Evolutionary conservation across 2,888 invertebrate species (phyloP).

Genomic region (Ectemnius cavifrons): DNA sequence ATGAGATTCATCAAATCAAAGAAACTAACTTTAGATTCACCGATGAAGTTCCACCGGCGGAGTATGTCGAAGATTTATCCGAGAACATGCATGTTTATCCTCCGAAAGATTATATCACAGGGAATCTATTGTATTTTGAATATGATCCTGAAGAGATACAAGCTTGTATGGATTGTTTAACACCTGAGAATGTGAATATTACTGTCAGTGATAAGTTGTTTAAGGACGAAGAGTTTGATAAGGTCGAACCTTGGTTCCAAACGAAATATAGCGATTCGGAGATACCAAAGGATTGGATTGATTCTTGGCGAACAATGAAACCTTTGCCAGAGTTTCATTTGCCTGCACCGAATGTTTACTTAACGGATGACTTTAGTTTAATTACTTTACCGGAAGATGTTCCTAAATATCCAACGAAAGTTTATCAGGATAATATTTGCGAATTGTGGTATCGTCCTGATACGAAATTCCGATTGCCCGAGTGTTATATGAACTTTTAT

Average conservation of each 20-base stretch:
- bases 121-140: constrained; percentile 86
- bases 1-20: constrained; percentile 80
- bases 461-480: constrained; percentile 89
- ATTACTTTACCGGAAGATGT: constrained; percentile 77
- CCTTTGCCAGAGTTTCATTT: constrained; percentile 82
- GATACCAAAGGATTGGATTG: constrained; percentile 83
- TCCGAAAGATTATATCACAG: constrained; percentile 88
- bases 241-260: constrained; percentile 90
- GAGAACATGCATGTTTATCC: constrained; percentile 90
- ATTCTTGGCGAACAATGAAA: constrained; percentile 82
- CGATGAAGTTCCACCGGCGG: constrained; percentile 85
- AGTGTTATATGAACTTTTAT: constrained; percentile 86
- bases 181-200: constrained; percentile 84
- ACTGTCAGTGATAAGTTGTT: constrained; percentile 84
- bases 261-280: constrained; percentile 86
- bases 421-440: constrained; percentile 79
- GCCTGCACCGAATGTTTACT: constrained; percentile 86
- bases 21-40: constrained; percentile 84
- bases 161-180: constrained; percentile 82
- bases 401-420: constrained; percentile 80
- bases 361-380: constrained; percentile 85
- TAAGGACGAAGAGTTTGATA: constrained; percentile 80
- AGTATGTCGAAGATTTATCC: constrained; percentile 88
- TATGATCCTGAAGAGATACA: constrained; percentile 85
- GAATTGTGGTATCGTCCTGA: constrained; percentile 93